Conservation (phyloP, 2,113 vertebrate genomes). For the Larimichthys polyactis region DNA sequence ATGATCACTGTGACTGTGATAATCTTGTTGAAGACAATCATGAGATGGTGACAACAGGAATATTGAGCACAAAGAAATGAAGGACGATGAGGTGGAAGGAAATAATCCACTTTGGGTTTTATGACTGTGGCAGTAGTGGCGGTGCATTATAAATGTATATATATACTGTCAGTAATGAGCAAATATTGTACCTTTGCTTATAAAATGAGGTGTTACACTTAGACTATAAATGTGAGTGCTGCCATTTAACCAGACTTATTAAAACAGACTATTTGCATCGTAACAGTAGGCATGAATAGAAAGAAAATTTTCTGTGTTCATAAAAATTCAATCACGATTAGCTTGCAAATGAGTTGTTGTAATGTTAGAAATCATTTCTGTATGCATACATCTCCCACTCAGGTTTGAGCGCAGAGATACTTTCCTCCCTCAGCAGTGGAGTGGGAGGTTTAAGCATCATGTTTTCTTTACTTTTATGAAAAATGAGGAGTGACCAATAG, state of each 20-base stretch:
- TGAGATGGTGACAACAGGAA: constrained; percentile 48
- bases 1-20: constrained; percentile 53
- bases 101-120: constrained; percentile 15
- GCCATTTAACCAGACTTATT: not conserved
- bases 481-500: constrained; percentile 20
- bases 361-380: not conserved
- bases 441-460: not conserved
- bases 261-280: not conserved
- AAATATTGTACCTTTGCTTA: not conserved
- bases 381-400: not conserved
- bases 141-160: not conserved
- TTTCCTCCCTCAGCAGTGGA: not conserved
- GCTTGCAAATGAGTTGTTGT: not conserved
- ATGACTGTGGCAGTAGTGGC: constrained; percentile 8
- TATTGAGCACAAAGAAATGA: constrained; percentile 52
- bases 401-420: not conserved
- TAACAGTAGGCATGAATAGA: not conserved
- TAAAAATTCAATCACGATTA: not conserved
- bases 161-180: not conserved
- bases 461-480: not conserved
- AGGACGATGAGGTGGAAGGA: constrained; percentile 35
- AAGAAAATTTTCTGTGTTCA: not conserved
- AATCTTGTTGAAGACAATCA: constrained; percentile 65
- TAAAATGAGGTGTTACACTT: not conserved
- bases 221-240: not conserved